Evolutionary conservation across 1,140 invertebrate species (phyloP).

Genomic region (Microplitis demolitor): DNA sequence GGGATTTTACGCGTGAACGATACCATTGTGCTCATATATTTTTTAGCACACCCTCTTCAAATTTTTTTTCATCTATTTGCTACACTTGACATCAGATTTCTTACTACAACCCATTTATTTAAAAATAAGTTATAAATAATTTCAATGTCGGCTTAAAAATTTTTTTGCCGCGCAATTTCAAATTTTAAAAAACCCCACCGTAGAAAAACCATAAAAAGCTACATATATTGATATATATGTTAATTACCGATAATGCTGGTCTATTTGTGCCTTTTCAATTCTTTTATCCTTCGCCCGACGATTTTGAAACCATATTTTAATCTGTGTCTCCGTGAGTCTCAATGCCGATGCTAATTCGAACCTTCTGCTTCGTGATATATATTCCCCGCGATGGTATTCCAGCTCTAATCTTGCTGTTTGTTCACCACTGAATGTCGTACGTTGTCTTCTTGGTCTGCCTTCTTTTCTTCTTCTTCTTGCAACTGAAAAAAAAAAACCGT

Average conservation of each 20-base stretch:
- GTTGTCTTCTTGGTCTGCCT: slow-evolving; percentile 81
- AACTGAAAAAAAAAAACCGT: slow-evolving; percentile 67
- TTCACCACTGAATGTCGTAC: slow-evolving; percentile 93
- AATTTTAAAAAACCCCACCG: too few relatives aligned
- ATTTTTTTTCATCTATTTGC: too few relatives aligned
- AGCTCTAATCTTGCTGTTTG: slow-evolving; percentile 89
- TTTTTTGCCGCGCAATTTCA: too few relatives aligned
- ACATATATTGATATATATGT: too few relatives aligned
- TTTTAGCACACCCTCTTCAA: too few relatives aligned
- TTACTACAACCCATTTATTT: too few relatives aligned
- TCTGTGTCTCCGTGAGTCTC: slow-evolving; percentile 88
- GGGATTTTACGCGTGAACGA: slow-evolving; percentile 36
- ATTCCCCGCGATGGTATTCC: slow-evolving; percentile 88
- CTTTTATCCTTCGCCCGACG: slow-evolving; percentile 93
- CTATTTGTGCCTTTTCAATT: slow-evolving; percentile 92
- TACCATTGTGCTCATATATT: slow-evolving; percentile 18
- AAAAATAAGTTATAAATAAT: not conserved
- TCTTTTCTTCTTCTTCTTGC: slow-evolving; percentile 84
- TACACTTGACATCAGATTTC: too few relatives aligned
- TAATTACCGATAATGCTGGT: slow-evolving; percentile 89
- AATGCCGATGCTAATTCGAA: slow-evolving; percentile 86
- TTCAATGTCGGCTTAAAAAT: too few relatives aligned
- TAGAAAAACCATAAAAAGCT: not conserved
- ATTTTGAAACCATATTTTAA: slow-evolving; percentile 98
- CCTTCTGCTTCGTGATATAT: slow-evolving; percentile 84